Conservation (phyloP, 2,888 invertebrate genomes). For the Conops quadrifasciatus region DNA sequence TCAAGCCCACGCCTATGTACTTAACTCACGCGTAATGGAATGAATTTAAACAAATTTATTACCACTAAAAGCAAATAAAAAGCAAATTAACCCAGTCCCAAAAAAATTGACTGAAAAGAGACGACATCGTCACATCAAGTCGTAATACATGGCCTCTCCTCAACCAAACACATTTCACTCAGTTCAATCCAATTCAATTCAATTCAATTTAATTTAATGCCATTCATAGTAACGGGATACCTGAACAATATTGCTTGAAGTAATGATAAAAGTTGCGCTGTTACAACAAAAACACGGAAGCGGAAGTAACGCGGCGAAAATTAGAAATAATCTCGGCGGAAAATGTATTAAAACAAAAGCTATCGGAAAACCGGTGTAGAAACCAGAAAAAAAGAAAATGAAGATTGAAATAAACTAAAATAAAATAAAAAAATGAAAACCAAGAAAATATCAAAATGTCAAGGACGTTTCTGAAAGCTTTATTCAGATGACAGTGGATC, state of each 20-base stretch:
- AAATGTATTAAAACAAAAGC: conserved; percentile 25
- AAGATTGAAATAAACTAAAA: not conserved
- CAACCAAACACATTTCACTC: not conserved
- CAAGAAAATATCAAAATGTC: conserved; percentile 45
- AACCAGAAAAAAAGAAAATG: not conserved
- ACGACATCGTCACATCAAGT: no score
- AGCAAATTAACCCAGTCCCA: no score
- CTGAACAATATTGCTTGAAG: conserved; percentile 11
- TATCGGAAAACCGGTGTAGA: not conserved
- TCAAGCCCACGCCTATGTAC: not conserved
- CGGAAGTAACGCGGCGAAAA: conserved; percentile 2
- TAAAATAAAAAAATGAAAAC: conserved; percentile 3
- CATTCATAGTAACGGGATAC: no score
- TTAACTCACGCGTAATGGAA: no score
- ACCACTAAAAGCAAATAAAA: no score
- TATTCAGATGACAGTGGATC: not conserved
- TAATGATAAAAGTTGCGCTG: conserved; percentile 16
- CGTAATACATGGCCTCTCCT: not conserved
- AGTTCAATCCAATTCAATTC: not conserved
- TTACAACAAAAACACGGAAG: not conserved
- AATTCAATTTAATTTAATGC: not conserved
- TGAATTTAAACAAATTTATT: not conserved
- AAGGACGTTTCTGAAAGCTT: conserved; percentile 43
- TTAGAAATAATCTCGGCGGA: conserved; percentile 27
- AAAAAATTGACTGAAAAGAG: no score